Evolutionary conservation across 2,797 vertebrate genomes (phyloP), one percentile per base, ranked within the genome.

Genomic region (Scarus forsteni): DNA sequence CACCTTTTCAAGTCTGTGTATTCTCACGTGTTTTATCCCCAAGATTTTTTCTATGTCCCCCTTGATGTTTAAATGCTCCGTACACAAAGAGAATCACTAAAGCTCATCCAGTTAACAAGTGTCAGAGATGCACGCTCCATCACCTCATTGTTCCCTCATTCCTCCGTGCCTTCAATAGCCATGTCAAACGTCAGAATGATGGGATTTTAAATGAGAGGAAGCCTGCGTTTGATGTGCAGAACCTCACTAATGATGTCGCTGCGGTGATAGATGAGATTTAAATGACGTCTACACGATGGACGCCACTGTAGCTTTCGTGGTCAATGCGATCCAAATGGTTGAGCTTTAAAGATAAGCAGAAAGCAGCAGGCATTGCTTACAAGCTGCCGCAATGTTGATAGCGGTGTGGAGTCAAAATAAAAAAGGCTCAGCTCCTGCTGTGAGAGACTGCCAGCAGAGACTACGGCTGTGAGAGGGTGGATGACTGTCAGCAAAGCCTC

Each of bases 321-420:
- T 75, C 39, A 73, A 45, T 70, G 76, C 70, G 73, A 79, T 85
- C 60, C 56, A 61, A 85, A 82, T 44, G 68, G 80, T 83, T 54
- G 77, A 60, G 78, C 82, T 90, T 87, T 82, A 80, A 82, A 88
- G 89, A 92, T 89, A 84, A 92, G 73, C 80, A 50, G 58, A 75
- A 86, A 80, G 80, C 85, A 82, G 87, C 61, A 12, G 87, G 83
- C 35, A 44, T 54, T 36, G 16, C 79, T 74, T 76, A 66, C 76
- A 85, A n/a, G 75, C 87, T 85, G 73, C 70, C 66, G 39, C 45
- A 51, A 80, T 80, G 86, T 80, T 86, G 83, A 91, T 87, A 81
- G 76, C 50, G 51, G 38, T 70, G 66, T 49, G 45, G 60, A 78
- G 67, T 78, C 68, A 84, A 70, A 27, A 27, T 27, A 27, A 39